Evolutionary conservation across 2,113 vertebrate species (phyloP), one percentile per base, ranked within the genome.

Genomic region (Scalopus aquaticus): DNA sequence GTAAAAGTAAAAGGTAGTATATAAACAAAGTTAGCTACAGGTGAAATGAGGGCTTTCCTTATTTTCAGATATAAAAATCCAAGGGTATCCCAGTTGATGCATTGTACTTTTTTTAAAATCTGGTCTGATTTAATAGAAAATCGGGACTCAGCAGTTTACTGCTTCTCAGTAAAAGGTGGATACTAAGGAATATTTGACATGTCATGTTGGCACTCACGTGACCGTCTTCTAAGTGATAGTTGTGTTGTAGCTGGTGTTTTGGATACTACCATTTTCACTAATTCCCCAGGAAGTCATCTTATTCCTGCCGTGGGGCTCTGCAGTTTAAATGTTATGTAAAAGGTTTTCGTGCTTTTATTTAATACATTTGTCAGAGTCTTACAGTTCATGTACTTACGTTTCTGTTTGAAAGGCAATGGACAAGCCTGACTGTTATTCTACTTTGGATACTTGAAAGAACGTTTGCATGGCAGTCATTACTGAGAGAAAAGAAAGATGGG

Each of bases 61-160:
- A 54, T 91, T 96, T 96, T 87, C 9, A 24, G 72, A 22, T 82
- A 51, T 72, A 76, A 90, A 94, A 80, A 76, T 95, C 65, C 19
- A 85, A n/a, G 17, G 5, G 2, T 92, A 35, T 46, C 1, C 4
- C 4, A 60, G 17, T 73, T 12, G 46, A 24, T 91, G 24, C 19
- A n/a, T 42, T 11, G 9, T 19, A 54, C 4, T 20, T 2, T 9
- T 91, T 81, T 56, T 39, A 42, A 60, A 37, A 24, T 78, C 35
- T 72, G 16, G 5, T 96, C 56, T 88, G 69, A 77, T 49, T 72
- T 88, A 60, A 28, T 81, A 17, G 49, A 81, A 67, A 78, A 35
- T 74, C 8, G 79, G 26, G 78, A 32, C 44, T 95, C 3, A 30
- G 3, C 26, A 67, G 54, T 84, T 70, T 65, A 26, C 56, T 72